Base-by-base conservation (phyloP, 2,113 vertebrate species). In the Gyps fulvus region DNA sequence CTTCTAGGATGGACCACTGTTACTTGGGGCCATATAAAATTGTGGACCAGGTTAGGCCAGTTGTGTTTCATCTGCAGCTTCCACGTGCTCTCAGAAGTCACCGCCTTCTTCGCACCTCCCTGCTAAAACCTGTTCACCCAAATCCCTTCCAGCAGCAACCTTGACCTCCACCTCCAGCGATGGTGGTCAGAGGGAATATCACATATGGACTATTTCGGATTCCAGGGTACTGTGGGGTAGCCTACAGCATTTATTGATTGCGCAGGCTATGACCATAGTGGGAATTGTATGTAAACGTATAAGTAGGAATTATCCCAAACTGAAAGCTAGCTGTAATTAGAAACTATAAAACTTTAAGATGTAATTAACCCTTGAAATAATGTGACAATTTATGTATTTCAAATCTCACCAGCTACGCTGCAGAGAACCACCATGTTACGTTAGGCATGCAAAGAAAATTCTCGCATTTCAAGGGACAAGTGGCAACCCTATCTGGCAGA, bases 331-430 rank as follows among this genome's bases (percentile, higher is more conserved):
- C 7, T 70, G 21, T 59, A 83, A 62, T 52, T 84, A 58, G 36
- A 71, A 82, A 58, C 21, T 26, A 13, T 16, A 72, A 11, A 74
- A 83, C 42, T 43, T 90, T 50, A 73, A 94, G 26, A 83, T 36
- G 27, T 55, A 62, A 94, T 93, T 96, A 93, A 74, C 57, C 58
- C 36, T 87, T 83, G 54, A 95, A 91, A 90, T 82, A 80, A 93
- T 61, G n/a, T 70, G 15, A 66, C 32, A 85, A 81, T 71, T 73
- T 79, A 25, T 91, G 11, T 31, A 67, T 94, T 89, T 73, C 40
- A 92, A 81, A 92, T 81, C 52, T 85, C 54, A 74, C 82, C 32
- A 65, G 8, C 52, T 81, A 7, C 90, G 73, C 62, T 94, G 61
- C 63, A 78, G 55, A 89, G 34, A 93, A 55, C 45, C 91, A 63